These are phyloP conservation scores for Lepidostoma basale DNA, from an alignment of 1,140 invertebrate species.

Conservation along the genomic window DNA sequence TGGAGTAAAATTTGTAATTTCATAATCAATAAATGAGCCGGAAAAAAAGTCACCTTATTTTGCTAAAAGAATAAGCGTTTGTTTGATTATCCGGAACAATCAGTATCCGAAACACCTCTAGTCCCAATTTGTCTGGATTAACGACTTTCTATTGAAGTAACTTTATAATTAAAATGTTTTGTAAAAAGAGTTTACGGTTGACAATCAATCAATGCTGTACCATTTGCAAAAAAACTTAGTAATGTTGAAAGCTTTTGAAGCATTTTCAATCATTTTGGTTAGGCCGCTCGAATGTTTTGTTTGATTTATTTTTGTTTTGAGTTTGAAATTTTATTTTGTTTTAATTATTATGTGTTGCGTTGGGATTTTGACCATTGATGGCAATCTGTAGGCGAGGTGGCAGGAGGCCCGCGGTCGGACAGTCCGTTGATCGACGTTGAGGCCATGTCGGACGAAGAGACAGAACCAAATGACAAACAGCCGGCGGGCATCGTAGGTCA, in stretches of 20 bases:
- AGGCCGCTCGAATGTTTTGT: too few relatives aligned
- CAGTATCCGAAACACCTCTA: too few relatives aligned
- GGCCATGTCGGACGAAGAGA: slow-evolving; percentile 70
- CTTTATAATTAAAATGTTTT: too few relatives aligned
- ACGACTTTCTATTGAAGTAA: too few relatives aligned
- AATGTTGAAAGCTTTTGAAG: slow-evolving; percentile 23
- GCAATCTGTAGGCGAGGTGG: slow-evolving; percentile 68
- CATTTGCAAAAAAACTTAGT: slow-evolving; percentile 19
- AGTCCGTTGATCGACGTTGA: slow-evolving; percentile 80
- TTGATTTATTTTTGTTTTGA: slow-evolving; percentile 22
- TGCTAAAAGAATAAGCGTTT: too few relatives aligned
- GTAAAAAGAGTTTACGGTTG: too few relatives aligned
- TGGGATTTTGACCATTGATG: slow-evolving; percentile 43
- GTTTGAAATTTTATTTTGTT: slow-evolving; percentile 30
- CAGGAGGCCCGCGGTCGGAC: slow-evolving; percentile 63
- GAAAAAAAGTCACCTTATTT: too few relatives aligned
- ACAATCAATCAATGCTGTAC: not conserved
- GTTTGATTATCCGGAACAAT: too few relatives aligned
- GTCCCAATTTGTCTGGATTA: too few relatives aligned
- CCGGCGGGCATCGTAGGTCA: slow-evolving; percentile 64
- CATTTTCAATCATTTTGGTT: not conserved
- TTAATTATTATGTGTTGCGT: slow-evolving; percentile 42
- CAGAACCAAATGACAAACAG: slow-evolving; percentile 60
- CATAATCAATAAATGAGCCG: too few relatives aligned
- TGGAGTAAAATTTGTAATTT: too few relatives aligned